Evolutionary conservation across 2,113 vertebrate species (phyloP).

Genomic region (Seriola rivoliana): DNA sequence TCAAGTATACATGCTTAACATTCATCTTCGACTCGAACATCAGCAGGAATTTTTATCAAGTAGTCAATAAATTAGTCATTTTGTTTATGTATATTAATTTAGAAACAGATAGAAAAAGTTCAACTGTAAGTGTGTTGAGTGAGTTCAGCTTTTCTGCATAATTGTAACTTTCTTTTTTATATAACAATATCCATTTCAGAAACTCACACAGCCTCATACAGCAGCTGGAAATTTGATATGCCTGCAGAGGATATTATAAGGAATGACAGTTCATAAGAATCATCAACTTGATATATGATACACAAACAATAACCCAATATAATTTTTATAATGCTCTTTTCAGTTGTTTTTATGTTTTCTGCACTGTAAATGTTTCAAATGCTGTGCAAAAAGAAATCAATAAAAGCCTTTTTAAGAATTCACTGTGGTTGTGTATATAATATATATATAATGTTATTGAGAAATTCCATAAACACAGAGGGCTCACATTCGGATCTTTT

Average conservation of each 20-base stretch:
- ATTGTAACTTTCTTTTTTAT: neutral
- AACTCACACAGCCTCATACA: conserved; percentile 35
- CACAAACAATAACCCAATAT: conserved; percentile 40
- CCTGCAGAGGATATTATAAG: conserved; percentile 38
- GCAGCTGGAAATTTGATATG: conserved; percentile 35
- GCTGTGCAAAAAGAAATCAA: conserved; percentile 57
- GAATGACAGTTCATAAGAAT: conserved; percentile 62
- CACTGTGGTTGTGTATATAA: neutral
- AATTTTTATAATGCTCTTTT: conserved; percentile 37
- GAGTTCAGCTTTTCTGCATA: neutral
- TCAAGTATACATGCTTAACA: neutral
- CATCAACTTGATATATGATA: conserved; percentile 59
- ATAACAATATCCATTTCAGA: conserved; percentile 22
- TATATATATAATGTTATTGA: neutral
- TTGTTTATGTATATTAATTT: neutral
- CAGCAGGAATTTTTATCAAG: neutral
- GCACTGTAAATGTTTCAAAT: conserved; percentile 15
- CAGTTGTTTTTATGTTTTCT: conserved; percentile 34
- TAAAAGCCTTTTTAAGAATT: conserved; percentile 41
- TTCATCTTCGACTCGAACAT: neutral
- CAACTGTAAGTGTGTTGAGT: neutral
- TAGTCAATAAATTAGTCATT: neutral
- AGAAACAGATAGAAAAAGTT: neutral
- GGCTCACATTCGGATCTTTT: conserved; percentile 8
- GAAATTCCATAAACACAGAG: conserved; percentile 15